Evolutionary conservation across 1,140 invertebrate species (phyloP).

Genomic region (Lethocerus indicus): DNA sequence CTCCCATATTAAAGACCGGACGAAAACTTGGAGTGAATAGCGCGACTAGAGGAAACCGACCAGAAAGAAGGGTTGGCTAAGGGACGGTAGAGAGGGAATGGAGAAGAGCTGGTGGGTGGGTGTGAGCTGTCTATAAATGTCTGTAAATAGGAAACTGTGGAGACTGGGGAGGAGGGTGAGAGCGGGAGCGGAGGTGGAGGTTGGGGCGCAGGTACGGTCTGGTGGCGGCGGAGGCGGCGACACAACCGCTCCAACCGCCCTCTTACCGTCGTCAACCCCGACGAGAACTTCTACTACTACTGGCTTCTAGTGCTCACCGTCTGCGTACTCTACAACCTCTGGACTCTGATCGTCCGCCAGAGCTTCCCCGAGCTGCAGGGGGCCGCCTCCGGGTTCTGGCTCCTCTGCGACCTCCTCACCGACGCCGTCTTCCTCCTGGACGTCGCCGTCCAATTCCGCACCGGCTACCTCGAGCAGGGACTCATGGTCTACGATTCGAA

Average conservation of each 20-base stretch:
- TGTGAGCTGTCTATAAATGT: too few relatives aligned
- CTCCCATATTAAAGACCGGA: too few relatives aligned
- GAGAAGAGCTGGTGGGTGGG: too few relatives aligned
- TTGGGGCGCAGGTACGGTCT: constrained; percentile 30
- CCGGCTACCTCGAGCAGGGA: constrained; percentile 86
- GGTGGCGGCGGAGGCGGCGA: constrained; percentile 32
- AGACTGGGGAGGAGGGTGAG: constrained; percentile 31
- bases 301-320: constrained; percentile 80
- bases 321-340: constrained; percentile 86
- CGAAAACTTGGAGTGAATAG: too few relatives aligned
- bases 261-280: constrained; percentile 82
- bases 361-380: constrained; percentile 80
- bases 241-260: constrained; percentile 44
- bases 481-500: constrained; percentile 58
- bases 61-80: too few relatives aligned
- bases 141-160: constrained; percentile 44
- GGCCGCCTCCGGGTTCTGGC: constrained; percentile 53
- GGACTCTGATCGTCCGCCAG: constrained; percentile 87
- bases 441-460: constrained; percentile 77
- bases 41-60: too few relatives aligned
- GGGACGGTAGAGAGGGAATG: too few relatives aligned
- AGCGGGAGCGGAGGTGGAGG: constrained; percentile 6
- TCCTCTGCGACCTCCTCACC: constrained; percentile 61
- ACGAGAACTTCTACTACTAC: constrained; percentile 89
- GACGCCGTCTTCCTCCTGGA: constrained; percentile 78